A percentile compares a stretch with the other conserved stretches of the same genome.
phyloP scores from a whole-genome alignment of 2,113 vertebrate genomes.

The Psittacara wagleri region DNA sequence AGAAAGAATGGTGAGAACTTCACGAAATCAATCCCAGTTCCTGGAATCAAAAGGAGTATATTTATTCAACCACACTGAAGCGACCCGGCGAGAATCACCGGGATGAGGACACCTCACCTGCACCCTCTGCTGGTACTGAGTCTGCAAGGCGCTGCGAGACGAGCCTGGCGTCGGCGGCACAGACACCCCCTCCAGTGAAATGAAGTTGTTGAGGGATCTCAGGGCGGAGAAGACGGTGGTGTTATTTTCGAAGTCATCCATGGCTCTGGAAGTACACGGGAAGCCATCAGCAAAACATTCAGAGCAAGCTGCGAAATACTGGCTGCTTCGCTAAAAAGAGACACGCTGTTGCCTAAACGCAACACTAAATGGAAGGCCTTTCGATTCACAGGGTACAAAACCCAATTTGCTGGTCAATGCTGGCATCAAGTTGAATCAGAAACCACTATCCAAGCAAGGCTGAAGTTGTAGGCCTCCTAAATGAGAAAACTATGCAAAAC shows the following conservation, averaged over 20 bases:
- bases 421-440: neutral
- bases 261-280: constrained; percentile 38
- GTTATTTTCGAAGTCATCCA: constrained; percentile 86
- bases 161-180: constrained; percentile 10
- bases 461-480: neutral
- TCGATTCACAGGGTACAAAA: neutral
- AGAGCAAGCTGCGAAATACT: neutral
- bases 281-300: neutral
- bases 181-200: constrained; percentile 75
- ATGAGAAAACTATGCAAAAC: neutral
- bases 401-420: neutral
- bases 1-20: neutral
- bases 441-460: neutral
- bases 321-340: neutral
- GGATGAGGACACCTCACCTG: constrained; percentile 73
- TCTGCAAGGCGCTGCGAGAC: constrained; percentile 73
- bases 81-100: neutral
- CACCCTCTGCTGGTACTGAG: constrained; percentile 86
- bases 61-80: neutral
- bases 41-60: neutral
- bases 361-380: neutral
- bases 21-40: neutral
- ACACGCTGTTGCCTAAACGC: neutral
- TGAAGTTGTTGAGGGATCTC: constrained; percentile 89
- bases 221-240: constrained; percentile 88